Conservation (phyloP, 2,797 vertebrate species). For the Arctocebus calabarensis region DNA sequence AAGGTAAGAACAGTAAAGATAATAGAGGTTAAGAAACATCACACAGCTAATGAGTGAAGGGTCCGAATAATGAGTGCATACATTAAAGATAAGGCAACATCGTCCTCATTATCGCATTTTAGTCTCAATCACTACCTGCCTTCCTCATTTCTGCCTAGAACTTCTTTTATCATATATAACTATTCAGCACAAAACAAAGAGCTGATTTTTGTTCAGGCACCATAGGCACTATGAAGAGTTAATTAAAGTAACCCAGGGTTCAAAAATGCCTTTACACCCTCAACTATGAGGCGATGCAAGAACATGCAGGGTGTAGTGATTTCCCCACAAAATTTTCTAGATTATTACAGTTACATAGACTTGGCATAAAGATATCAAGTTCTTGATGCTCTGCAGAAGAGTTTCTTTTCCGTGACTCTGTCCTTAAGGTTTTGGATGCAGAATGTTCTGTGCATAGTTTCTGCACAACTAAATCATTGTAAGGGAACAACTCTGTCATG, state of each 20-base stretch:
- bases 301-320: neutral
- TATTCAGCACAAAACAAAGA: constrained; percentile 28
- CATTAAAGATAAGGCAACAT: neutral
- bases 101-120: neutral
- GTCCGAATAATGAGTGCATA: neutral
- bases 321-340: constrained; percentile 19
- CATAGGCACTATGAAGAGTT: neutral
- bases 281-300: neutral
- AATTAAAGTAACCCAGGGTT: neutral
- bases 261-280: neutral
- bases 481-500: neutral
- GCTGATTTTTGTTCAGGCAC: neutral
- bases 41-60: neutral
- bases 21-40: neutral
- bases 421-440: constrained; percentile 48
- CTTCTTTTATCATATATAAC: neutral
- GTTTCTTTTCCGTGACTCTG: constrained; percentile 26
- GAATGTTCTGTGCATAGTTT: constrained; percentile 33
- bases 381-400: constrained; percentile 24
- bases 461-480: constrained; percentile 55
- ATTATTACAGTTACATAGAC: neutral
- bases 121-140: neutral
- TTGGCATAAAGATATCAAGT: neutral
- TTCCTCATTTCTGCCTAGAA: neutral
- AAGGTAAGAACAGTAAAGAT: neutral